A percentile compares a stretch with the other conserved stretches of the same genome.
phyloP scores from a whole-genome alignment of 2,888 invertebrate species.

The Epinotia demarniana region DNA sequence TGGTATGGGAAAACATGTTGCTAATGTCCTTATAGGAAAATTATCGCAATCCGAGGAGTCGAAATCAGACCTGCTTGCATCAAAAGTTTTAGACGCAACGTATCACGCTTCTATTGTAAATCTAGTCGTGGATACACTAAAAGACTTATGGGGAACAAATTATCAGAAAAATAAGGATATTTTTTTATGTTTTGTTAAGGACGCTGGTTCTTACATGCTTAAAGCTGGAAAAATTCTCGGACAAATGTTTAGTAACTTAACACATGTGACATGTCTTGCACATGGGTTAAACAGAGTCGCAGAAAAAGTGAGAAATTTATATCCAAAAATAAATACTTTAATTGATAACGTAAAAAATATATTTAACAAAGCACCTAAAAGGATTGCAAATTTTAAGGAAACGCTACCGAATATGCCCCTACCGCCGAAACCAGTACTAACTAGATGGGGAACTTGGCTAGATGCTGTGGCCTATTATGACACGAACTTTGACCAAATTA shows the following conservation, averaged over 20 bases:
- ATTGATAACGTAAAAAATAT: background rate
- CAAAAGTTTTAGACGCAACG: constrained; percentile 20
- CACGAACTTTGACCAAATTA: background rate
- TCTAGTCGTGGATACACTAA: constrained; percentile 20
- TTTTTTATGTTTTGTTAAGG: constrained; percentile 15
- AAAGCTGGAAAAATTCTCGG: background rate
- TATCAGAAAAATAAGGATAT: background rate
- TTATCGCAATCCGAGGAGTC: constrained; percentile 9
- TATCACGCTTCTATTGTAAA: constrained; percentile 20
- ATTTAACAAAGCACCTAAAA: constrained; percentile 20
- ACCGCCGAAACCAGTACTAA: constrained; percentile 11
- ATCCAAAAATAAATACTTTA: too few relatives aligned
- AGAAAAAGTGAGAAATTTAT: background rate
- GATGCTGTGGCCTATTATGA: background rate
- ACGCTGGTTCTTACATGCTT: background rate
- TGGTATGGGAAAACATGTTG: constrained; percentile 17
- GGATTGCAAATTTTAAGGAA: too few relatives aligned
- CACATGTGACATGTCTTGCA: background rate
- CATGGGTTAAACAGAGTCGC: background rate
- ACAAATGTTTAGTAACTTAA: background rate
- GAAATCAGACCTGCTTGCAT: constrained; percentile 14
- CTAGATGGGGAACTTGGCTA: constrained; percentile 2
- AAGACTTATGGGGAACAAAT: constrained; percentile 9
- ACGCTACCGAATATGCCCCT: constrained; percentile 11
- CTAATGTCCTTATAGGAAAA: constrained; percentile 20